Percentiles rank a stretch among this genome's conserved stretches.
Conservation (phyloP, 2,888 invertebrate species). For the Barypeithes pellucidus region DNA sequence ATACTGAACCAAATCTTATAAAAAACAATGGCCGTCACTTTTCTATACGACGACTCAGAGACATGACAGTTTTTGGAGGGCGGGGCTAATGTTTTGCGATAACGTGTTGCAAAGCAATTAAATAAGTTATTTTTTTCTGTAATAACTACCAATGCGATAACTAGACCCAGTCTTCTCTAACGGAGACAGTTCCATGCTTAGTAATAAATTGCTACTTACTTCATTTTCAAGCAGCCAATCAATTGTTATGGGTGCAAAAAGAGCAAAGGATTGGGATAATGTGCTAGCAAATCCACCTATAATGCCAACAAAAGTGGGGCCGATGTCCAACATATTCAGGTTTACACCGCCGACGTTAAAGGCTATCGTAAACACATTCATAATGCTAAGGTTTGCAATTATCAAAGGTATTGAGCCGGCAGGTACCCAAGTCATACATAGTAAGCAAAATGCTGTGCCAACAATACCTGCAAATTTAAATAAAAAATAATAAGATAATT, state of each 20-base stretch:
- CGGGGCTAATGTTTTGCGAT: too few relatives aligned
- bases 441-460: background rate
- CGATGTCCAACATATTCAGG: background rate
- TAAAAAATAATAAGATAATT: background rate
- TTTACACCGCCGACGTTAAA: background rate
- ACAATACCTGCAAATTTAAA: background rate
- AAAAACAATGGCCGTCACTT: too few relatives aligned
- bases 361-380: background rate
- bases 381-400: background rate
- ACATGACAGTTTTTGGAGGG: too few relatives aligned
- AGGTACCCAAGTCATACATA: conserved; percentile 2
- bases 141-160: too few relatives aligned
- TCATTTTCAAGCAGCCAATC: background rate
- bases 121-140: too few relatives aligned
- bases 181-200: too few relatives aligned
- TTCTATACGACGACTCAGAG: too few relatives aligned
- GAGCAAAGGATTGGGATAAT: background rate
- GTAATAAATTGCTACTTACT: background rate
- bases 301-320: background rate
- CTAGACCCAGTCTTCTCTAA: too few relatives aligned
- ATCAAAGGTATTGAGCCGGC: background rate
- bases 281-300: background rate
- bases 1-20: too few relatives aligned
- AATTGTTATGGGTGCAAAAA: conserved; percentile 4
- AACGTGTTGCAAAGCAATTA: too few relatives aligned